Base-by-base conservation (phyloP, 2,113 vertebrate genomes). In the Hucho hucho region DNA sequence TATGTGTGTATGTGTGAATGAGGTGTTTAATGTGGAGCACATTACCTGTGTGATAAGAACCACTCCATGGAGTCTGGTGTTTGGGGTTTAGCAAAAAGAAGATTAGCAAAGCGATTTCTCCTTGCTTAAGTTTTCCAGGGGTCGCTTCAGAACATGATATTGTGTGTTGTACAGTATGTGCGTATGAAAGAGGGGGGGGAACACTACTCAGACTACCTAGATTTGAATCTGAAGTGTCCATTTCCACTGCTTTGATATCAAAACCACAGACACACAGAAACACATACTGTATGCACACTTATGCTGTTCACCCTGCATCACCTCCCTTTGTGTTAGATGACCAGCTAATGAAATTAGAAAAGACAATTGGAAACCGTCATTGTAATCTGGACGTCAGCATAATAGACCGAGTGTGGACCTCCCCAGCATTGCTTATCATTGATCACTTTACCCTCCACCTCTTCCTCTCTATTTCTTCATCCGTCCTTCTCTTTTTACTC, bases 11-110 rank as follows among this genome's bases (percentile, higher is more conserved):
- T 59, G 16, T 63, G 58, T 43, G 24, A 37, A 4, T 29, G 56
- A 63, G 43, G 58, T 46, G 24, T 63, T 43, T 69, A 37, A 59
- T 47, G 64, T 79, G 80, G 16, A 43, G 43, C 61, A 24, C 61
- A 58, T 71, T 72, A 56, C 11, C 32, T 20, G 24, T 29, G 25
- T 65, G 75, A 77, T 77, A 77, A 77, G 61, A 43, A 28, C 3
- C 59, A 72, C 89, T 85, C 91, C 89, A 89, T 92, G 93, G 93
- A 95, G 94, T 95, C 94, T 83, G 90, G 90, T 92, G 93, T 95
- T 94, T 95, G 93, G 90, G 89, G 90, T 80, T 86, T 92, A 94
- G 93, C 93, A 93, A 92, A 65, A 65, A 25, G 64, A 9, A 26
- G 64, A 65, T 65, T 28, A 65, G 64, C 12, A 25, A 25, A 28